Evolutionary conservation across 2,888 invertebrate genomes (phyloP).

Genomic region (Drosophila niveifrons): DNA sequence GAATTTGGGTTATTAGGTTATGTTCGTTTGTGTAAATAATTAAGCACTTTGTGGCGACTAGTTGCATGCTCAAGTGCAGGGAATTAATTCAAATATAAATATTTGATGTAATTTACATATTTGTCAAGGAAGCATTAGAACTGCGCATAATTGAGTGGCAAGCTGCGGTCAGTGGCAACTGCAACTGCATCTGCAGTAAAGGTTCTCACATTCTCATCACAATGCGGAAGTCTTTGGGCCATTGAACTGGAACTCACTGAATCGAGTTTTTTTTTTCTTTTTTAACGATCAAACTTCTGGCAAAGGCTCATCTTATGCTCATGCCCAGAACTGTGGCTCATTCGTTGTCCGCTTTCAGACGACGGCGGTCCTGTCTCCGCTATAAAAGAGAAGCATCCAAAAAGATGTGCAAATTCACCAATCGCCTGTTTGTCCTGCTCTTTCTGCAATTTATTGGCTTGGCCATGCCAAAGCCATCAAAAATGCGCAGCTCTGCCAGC

Average conservation of each 20-base stretch:
- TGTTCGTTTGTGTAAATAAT: conserved; percentile 41
- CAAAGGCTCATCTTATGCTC: conserved; percentile 49
- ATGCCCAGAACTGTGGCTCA: conserved; percentile 53
- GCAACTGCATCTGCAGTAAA: conserved; percentile 20
- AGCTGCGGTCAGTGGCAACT: conserved; percentile 37
- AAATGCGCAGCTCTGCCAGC: conserved; percentile 39
- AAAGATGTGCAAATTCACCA: conserved; percentile 84
- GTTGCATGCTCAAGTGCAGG: background rate
- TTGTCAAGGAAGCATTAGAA: conserved; percentile 55
- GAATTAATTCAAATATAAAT: background rate
- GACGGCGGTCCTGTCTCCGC: conserved; percentile 59
- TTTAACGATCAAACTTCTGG: background rate
- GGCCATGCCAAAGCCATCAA: conserved; percentile 41
- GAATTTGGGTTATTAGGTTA: conserved; percentile 65
- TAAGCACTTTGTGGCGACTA: conserved; percentile 10
- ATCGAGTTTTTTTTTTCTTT: conserved; percentile 61
- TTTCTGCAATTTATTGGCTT: conserved; percentile 52
- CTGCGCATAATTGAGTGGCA: conserved; percentile 37
- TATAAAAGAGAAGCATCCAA: conserved; percentile 4
- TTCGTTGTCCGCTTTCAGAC: conserved; percentile 59
- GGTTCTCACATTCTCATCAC: conserved; percentile 61
- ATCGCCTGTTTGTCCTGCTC: conserved; percentile 82
- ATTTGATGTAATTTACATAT: background rate
- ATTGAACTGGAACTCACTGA: conserved; percentile 67
- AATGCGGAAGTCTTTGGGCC: conserved; percentile 76